Base-by-base conservation (phyloP, 2,797 vertebrate genomes). In the Spondyliosoma cantharus region DNA sequence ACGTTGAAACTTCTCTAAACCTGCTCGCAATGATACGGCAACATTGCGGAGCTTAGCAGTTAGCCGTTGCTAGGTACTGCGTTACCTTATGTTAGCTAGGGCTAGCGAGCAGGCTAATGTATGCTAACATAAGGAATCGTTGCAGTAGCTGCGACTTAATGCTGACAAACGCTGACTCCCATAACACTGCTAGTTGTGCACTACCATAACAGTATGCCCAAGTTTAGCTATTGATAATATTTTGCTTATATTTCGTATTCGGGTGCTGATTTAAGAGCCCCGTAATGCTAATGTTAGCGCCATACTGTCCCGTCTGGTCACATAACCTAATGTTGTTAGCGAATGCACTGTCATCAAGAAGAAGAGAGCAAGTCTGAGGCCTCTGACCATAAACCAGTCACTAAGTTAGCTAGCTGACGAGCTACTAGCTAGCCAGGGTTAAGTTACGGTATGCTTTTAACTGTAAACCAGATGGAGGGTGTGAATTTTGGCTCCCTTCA, bases 261-360 rank as follows among this genome's bases (percentile, higher is more conserved):
- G n/a, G 19, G 4, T 71, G 29, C 24, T 24, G 2, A 24, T 64
- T 3, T 54, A 14, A 42, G 19, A 54, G 25, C 11, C n/a, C 37
- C 14, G 49, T 16, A 22, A 65, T 43, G 50, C 3, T 19, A 15
- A 60, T 64, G 65, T 56, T 69, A 74, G 46, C 54, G 59, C 52
- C 64, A 58, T 14, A 74, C 68, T 76, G 82, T 83, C 81, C 73
- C 71, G 80, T 81, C 27, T 63, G 66, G 69, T 69, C 80, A 61
- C 66, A 74, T 53, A 64, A 49, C 54, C 37, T 7, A 56, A 64
- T 89, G 81, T 83, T 89, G 83, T 86, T 86, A 81, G 80, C 83
- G 88, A 93, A 89, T 93, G 95, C 93, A 93, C 90, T 95, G 95
- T 95, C 94, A 95, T 94, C 91, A 91, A 93, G 92, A 91, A 86